A percentile compares a stretch with the other conserved stretches of the same genome.
Evolutionary conservation across 2,888 invertebrate genomes (phyloP).

Genomic region (Folsomia candida): DNA sequence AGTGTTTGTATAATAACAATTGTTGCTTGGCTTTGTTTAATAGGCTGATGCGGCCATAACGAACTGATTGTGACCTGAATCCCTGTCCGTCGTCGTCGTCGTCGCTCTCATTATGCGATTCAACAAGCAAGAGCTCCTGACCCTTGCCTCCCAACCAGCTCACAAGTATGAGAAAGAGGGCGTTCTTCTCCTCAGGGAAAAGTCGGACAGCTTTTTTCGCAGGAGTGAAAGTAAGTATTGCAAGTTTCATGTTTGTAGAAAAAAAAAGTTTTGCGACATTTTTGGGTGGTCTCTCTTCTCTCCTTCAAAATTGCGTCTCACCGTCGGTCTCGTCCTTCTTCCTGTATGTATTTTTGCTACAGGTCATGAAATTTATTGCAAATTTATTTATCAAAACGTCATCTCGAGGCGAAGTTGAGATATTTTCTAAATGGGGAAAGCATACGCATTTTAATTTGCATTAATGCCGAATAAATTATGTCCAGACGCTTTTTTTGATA

Average conservation of each 20-base stretch:
- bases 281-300: no score
- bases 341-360: no score
- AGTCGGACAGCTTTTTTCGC: slow-evolving; percentile 87
- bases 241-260: slow-evolving; percentile 1
- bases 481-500: no score
- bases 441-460: not conserved
- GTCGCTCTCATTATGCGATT: no score
- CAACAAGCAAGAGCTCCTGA: slow-evolving; percentile 82
- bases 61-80: no score
- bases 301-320: slow-evolving; percentile 1
- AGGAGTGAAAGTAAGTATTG: slow-evolving; percentile 77
- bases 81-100: no score
- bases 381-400: not conserved
- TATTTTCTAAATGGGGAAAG: not conserved
- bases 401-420: not conserved
- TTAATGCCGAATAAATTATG: not conserved
- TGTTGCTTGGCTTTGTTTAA: no score
- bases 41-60: no score
- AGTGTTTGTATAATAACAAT: no score
- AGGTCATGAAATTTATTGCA: not conserved
- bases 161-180: slow-evolving; percentile 91
- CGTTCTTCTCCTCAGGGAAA: slow-evolving; percentile 77
- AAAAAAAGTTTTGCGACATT: no score
- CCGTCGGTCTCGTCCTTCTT: not conserved
- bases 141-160: slow-evolving; percentile 79